phyloP scores from a whole-genome alignment of 2,888 invertebrate species.

The Pollenia labialis region DNA sequence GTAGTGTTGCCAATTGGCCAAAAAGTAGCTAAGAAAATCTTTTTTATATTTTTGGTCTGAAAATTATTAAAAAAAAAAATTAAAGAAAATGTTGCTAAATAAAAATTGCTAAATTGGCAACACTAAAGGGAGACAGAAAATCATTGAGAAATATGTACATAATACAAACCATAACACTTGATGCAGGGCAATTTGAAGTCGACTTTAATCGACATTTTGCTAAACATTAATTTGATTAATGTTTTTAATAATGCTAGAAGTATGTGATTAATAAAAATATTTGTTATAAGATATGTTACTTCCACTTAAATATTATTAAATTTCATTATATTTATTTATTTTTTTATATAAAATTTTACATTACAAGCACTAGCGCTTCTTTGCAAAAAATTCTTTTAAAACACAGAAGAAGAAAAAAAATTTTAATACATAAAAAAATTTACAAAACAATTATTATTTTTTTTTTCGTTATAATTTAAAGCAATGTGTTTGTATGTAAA shows the following conservation, averaged over 20 bases:
- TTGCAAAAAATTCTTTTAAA: neutral
- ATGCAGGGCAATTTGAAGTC: neutral
- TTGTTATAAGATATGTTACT: conserved; percentile 69
- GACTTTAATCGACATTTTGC: neutral
- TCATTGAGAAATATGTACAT: no score
- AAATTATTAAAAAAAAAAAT: no score
- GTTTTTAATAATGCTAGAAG: neutral
- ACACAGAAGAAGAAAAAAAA: neutral
- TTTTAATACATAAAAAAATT: neutral
- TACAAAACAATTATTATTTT: conserved; percentile 17
- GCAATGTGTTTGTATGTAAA: conserved; percentile 3
- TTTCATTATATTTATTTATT: no score
- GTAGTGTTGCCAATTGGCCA: no score
- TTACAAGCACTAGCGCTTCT: neutral
- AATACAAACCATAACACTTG: neutral
- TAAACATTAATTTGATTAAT: neutral
- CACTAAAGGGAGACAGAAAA: no score
- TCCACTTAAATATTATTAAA: conserved; percentile 58
- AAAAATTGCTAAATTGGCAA: no score
- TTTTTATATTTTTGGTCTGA: no score
- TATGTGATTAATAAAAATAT: conserved; percentile 25
- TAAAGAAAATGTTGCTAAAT: no score
- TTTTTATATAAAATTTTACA: neutral
- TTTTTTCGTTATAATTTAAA: neutral
- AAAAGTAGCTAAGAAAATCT: no score